phyloP scores from a whole-genome alignment of 2,113 vertebrate species.

The Illadopsis cleaveri region DNA sequence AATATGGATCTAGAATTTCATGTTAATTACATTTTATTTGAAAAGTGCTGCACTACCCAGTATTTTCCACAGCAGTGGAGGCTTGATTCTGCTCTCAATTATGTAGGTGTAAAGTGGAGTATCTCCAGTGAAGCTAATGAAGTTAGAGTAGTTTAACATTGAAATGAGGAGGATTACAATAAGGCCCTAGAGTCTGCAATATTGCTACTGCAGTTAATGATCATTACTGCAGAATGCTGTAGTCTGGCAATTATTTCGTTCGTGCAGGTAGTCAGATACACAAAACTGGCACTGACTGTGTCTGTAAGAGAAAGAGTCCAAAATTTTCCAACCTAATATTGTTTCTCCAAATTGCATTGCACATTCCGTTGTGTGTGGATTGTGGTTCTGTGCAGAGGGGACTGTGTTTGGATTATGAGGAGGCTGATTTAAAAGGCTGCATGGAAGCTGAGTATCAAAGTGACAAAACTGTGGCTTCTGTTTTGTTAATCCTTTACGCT shows the following conservation, averaged over 20 bases:
- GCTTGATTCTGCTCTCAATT: conserved; percentile 63
- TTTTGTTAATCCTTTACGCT: conserved; percentile 4
- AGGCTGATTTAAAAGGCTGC: background rate
- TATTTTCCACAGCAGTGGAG: conserved; percentile 54
- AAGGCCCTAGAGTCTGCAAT: conserved; percentile 54
- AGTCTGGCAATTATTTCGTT: conserved; percentile 31
- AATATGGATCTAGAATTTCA: conserved; percentile 61
- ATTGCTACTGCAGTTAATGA: conserved; percentile 57
- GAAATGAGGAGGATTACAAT: conserved; percentile 59
- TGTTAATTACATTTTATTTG: conserved; percentile 67
- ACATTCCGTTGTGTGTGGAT: background rate
- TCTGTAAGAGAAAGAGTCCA: conserved; percentile 10
- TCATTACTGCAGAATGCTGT: conserved; percentile 55
- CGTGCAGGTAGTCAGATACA: conserved; percentile 12
- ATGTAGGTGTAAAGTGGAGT: conserved; percentile 52
- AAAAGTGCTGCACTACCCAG: conserved; percentile 54
- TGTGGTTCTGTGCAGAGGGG: background rate
- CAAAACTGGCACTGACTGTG: background rate
- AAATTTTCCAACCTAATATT: background rate
- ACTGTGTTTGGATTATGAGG: background rate
- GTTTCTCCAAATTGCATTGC: background rate
- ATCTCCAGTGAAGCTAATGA: conserved; percentile 54
- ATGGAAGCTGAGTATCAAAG: background rate
- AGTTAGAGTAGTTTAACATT: conserved; percentile 52
- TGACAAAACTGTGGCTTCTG: background rate